These are phyloP conservation scores for Drosophila fulvimacula DNA, from an alignment of 2,888 invertebrate genomes.

Conservation along the genomic window DNA sequence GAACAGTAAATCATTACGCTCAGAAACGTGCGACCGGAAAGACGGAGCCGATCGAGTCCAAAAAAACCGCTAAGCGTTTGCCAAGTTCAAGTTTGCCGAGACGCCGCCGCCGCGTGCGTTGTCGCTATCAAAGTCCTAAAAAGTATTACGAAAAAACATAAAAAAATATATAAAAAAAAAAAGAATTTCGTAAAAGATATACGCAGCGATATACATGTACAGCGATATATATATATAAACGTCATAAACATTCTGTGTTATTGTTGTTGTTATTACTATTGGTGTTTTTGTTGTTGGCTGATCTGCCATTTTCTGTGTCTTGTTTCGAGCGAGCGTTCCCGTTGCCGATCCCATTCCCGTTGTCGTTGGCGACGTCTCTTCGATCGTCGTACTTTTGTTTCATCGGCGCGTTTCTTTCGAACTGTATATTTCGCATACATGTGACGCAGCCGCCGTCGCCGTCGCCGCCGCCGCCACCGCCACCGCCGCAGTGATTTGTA, in stretches of 20 bases:
- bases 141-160: constrained; percentile 28
- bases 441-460: constrained; percentile 33
- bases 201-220: constrained; percentile 18
- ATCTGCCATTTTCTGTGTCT: constrained; percentile 39
- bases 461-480: not conserved
- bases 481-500: constrained; percentile 33
- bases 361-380: constrained; percentile 29
- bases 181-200: constrained; percentile 36
- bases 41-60: constrained; percentile 42
- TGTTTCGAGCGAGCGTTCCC: constrained; percentile 1
- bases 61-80: constrained; percentile 14
- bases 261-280: constrained; percentile 34
- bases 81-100: constrained; percentile 71
- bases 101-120: constrained; percentile 32
- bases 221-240: constrained; percentile 10
- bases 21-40: constrained; percentile 81
- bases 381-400: constrained; percentile 54
- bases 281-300: constrained; percentile 15
- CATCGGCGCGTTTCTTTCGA: constrained; percentile 61
- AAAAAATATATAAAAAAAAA: constrained; percentile 34
- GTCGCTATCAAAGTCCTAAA: constrained; percentile 62
- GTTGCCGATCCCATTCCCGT: constrained; percentile 24
- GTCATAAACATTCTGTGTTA: constrained; percentile 31
- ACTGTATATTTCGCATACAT: constrained; percentile 27
- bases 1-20: constrained; percentile 84